Conservation (phyloP, 2,888 invertebrate species). For the Ophion ventricosus region DNA sequence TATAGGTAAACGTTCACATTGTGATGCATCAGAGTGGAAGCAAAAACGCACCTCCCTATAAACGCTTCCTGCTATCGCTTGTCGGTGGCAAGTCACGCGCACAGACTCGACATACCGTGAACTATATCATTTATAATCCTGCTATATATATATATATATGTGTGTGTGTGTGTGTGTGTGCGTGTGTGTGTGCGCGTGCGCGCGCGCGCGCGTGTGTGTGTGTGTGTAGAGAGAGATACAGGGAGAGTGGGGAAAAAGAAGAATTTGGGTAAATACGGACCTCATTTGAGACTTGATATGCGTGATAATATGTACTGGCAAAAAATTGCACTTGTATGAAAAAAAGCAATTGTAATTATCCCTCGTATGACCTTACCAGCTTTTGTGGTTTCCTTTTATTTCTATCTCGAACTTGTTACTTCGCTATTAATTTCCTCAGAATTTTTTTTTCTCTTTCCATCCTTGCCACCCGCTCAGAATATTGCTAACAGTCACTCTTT, state of each 20-base stretch:
- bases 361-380: background rate
- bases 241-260: background rate
- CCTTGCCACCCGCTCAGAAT: too few relatives aligned
- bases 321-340: background rate
- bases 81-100: slow-evolving; percentile 57
- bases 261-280: background rate
- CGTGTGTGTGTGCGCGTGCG: too few relatives aligned
- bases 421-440: background rate
- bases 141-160: background rate
- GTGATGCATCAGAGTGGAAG: slow-evolving; percentile 58
- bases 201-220: background rate
- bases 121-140: slow-evolving; percentile 50
- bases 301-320: background rate
- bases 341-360: background rate
- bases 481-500: too few relatives aligned
- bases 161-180: too few relatives aligned
- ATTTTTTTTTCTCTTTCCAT: too few relatives aligned
- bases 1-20: slow-evolving; percentile 12
- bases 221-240: background rate
- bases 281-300: background rate
- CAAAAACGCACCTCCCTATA: slow-evolving; percentile 49
- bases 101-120: slow-evolving; percentile 52
- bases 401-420: background rate
- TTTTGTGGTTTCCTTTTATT: background rate
- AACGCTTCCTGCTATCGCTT: slow-evolving; percentile 59